A percentile compares a stretch with the other conserved stretches of the same genome.
These are phyloP conservation scores for Actinostola sp. DNA, from an alignment of 92 coral and sea anemone genomes.

Conservation along the genomic window DNA sequence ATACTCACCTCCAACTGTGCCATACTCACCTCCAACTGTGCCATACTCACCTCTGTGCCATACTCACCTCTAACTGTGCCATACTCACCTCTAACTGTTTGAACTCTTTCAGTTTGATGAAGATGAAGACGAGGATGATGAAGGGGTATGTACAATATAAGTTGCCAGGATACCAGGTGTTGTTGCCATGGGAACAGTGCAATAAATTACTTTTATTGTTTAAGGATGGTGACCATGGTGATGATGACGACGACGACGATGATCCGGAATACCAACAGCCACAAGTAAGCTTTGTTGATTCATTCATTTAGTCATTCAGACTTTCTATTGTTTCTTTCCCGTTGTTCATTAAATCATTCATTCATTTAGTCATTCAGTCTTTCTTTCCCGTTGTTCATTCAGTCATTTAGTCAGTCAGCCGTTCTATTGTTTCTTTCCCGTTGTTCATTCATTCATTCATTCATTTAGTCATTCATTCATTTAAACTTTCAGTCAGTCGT, in stretches of 20 bases:
- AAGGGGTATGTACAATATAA: not conserved
- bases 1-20: no score
- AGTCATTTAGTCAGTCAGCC: not conserved
- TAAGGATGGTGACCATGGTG: conserved; percentile 76
- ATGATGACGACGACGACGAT: conserved; percentile 83
- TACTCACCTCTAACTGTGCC: not conserved
- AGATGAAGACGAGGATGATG: conserved; percentile 27
- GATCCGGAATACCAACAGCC: conserved; percentile 88
- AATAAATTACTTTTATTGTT: not conserved
- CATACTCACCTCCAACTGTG: no score
- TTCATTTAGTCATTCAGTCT: no score
- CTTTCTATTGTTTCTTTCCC: no score
- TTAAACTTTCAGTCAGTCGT: not conserved
- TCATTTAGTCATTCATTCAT: conserved; percentile 10
- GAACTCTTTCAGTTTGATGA: conserved; percentile 27
- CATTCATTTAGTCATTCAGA: not conserved
- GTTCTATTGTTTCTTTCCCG: not conserved
- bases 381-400: not conserved
- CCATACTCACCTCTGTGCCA: no score
- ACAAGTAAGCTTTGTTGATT: conserved; percentile 43
- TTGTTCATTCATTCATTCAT: not conserved
- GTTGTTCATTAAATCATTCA: no score
- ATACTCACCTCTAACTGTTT: not conserved
- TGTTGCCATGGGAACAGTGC: not conserved
- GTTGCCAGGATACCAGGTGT: not conserved